Percentiles rank a stretch among this genome's conserved stretches.
Conservation (phyloP, 2,797 vertebrate species). For the Fratercula arctica region DNA sequence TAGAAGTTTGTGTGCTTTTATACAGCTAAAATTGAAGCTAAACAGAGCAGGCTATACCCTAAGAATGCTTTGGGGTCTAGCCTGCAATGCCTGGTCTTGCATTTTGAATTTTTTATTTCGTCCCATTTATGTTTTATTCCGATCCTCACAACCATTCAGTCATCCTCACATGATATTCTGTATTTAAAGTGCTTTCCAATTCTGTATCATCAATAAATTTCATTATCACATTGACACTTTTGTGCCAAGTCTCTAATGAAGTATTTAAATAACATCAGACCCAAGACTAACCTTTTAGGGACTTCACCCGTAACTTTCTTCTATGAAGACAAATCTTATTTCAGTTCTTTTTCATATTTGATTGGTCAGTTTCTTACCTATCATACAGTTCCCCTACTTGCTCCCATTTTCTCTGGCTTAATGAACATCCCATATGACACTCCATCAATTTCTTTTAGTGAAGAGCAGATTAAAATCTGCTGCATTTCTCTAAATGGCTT, state of each 20-base stretch:
- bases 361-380: neutral
- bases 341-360: neutral
- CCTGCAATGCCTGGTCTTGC: neutral
- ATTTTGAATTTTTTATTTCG: neutral
- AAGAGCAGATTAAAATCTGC: conserved; percentile 18
- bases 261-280: neutral
- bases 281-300: neutral
- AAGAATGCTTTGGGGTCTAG: neutral
- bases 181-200: neutral
- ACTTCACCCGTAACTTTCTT: neutral
- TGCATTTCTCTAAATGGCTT: conserved; percentile 18
- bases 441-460: neutral
- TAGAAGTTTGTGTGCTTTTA: neutral
- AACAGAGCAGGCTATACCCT: neutral
- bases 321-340: neutral
- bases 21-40: neutral
- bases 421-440: neutral
- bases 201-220: neutral
- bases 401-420: neutral
- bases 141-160: neutral
- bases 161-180: neutral
- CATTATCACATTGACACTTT: neutral
- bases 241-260: neutral
- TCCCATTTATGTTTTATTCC: neutral
- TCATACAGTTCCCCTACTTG: neutral